Conservation (phyloP, 2,797 vertebrate genomes). For the Sebastes baramenuke region DNA sequence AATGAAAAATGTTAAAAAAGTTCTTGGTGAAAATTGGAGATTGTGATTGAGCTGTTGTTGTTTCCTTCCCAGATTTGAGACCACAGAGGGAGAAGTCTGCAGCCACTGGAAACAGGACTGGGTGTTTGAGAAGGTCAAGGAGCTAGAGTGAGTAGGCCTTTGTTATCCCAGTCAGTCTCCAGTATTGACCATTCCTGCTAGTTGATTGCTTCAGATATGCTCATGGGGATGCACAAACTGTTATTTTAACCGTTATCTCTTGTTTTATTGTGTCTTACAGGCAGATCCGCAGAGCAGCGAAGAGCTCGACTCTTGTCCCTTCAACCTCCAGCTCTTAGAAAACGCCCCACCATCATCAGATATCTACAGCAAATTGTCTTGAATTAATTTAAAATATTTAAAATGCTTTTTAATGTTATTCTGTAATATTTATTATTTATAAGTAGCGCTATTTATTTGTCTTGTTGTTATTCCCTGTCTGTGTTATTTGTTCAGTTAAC, state of each 20-base stretch:
- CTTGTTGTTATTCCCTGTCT: neutral
- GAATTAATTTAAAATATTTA: slow-evolving; percentile 45
- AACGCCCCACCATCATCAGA: neutral
- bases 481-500: neutral
- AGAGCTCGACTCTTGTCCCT: neutral
- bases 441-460: slow-evolving; percentile 56
- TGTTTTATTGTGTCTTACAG: slow-evolving; percentile 49
- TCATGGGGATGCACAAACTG: neutral
- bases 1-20: neutral
- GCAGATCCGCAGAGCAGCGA: slow-evolving; percentile 17
- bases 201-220: neutral
- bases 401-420: slow-evolving; percentile 8
- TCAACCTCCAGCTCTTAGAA: slow-evolving; percentile 9
- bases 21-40: neutral
- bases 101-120: slow-evolving; percentile 76
- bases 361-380: neutral
- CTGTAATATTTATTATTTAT: slow-evolving; percentile 70
- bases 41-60: neutral
- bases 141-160: slow-evolving; percentile 67
- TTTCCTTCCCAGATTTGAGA: slow-evolving; percentile 66
- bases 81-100: slow-evolving; percentile 67
- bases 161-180: neutral
- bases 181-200: neutral
- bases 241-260: neutral
- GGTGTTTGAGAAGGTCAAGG: slow-evolving; percentile 68